Evolutionary conservation across 2,113 vertebrate genomes (phyloP).

Genomic region (Rhodinocichla rosea): DNA sequence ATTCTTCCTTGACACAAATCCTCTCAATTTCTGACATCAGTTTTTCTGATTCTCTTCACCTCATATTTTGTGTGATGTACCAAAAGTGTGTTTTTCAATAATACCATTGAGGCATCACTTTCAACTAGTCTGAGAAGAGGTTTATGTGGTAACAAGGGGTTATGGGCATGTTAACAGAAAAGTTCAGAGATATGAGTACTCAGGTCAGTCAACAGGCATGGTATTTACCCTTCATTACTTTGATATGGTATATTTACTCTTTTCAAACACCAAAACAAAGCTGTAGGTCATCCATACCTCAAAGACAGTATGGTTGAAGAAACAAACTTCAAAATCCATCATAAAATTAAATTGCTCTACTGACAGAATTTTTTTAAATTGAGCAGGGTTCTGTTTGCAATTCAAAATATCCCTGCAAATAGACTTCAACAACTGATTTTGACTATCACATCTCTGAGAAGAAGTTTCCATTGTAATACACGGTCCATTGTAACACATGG

Average conservation of each 20-base stretch:
- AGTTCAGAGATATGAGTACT: neutral
- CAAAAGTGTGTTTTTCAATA: neutral
- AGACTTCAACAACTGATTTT: neutral
- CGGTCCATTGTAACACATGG: neutral
- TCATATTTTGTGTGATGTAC: rapidly evolving
- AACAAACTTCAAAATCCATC: neutral
- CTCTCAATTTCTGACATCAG: neutral
- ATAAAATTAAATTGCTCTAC: neutral
- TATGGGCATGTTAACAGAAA: neutral
- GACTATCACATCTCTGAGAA: neutral
- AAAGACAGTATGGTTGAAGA: neutral
- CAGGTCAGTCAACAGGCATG: neutral
- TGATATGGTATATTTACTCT: neutral
- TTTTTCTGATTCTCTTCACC: neutral
- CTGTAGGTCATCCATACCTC: neutral
- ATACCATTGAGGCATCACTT: neutral
- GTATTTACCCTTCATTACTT: neutral
- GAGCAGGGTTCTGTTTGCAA: neutral
- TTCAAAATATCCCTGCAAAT: neutral
- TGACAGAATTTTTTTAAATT: rapidly evolving
- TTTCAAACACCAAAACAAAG: neutral
- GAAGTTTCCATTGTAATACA: neutral
- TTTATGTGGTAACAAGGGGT: neutral
- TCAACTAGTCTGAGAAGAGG: neutral
- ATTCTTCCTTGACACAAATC: neutral